phyloP scores from a whole-genome alignment of 2,888 invertebrate species.

The Noctua janthina region DNA sequence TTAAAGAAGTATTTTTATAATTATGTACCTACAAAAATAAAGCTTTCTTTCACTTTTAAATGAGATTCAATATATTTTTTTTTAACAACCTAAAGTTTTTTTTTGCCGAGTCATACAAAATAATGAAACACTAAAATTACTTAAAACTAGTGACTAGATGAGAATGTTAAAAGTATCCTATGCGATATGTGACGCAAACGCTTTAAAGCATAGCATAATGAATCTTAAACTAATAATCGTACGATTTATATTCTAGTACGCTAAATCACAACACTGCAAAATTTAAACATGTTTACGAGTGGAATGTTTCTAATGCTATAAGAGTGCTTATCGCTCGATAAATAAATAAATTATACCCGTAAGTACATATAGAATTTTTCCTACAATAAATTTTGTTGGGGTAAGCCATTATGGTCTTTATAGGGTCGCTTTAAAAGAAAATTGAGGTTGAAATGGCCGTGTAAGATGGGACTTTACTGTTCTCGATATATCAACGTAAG shows the following conservation, averaged over 20 bases:
- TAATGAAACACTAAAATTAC: conserved; percentile 31
- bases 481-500: conserved; percentile 30
- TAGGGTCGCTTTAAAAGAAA: conserved; percentile 24
- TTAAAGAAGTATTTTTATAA: not conserved
- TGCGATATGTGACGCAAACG: conserved; percentile 79
- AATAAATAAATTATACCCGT: conserved; percentile 21
- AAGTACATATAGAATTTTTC: conserved; percentile 22
- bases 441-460: conserved; percentile 24
- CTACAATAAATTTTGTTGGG: conserved; percentile 21
- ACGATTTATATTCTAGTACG: conserved; percentile 63
- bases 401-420: conserved; percentile 26
- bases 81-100: not conserved
- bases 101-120: conserved; percentile 34
- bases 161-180: conserved; percentile 65
- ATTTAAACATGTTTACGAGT: conserved; percentile 67
- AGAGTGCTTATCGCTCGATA: conserved; percentile 9
- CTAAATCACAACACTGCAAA: conserved; percentile 83
- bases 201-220: conserved; percentile 76
- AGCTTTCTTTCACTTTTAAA: not conserved
- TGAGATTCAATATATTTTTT: not conserved
- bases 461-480: conserved; percentile 24
- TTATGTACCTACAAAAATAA: not conserved
- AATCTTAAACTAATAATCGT: conserved; percentile 67
- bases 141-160: conserved; percentile 70
- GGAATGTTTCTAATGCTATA: conserved; percentile 70